A percentile compares a stretch with the other conserved stretches of the same genome.
These are phyloP conservation scores for Lepidochitona cinerea DNA, from an alignment of 2,888 invertebrate genomes.

Conservation along the genomic window DNA sequence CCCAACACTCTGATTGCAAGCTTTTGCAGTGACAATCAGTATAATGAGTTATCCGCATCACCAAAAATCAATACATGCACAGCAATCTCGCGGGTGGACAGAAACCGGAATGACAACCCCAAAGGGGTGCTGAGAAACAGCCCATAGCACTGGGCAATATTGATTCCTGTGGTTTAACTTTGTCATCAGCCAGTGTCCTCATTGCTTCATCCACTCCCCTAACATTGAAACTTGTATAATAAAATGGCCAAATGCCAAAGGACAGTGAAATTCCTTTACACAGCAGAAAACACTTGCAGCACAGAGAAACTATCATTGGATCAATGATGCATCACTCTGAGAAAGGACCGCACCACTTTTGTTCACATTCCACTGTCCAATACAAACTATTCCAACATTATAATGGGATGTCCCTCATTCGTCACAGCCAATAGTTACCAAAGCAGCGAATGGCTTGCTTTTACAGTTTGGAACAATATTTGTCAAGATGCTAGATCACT, in stretches of 20 bases:
- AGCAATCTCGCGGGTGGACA: slow-evolving; percentile 8
- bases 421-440: not conserved
- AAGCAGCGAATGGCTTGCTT: too few relatives aligned
- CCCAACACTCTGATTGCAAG: slow-evolving; percentile 2
- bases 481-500: not conserved
- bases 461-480: too few relatives aligned
- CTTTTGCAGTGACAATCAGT: slow-evolving; percentile 10
- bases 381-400: not conserved
- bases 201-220: slow-evolving; percentile 4
- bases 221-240: slow-evolving; percentile 4
- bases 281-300: not conserved
- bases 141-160: slow-evolving; percentile 1
- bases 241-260: not conserved
- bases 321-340: not conserved
- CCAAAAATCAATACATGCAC: slow-evolving; percentile 11
- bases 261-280: not conserved
- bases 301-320: not conserved
- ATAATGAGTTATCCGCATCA: slow-evolving; percentile 12
- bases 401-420: not conserved
- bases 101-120: slow-evolving; percentile 1
- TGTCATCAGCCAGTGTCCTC: not conserved
- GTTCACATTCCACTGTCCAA: not conserved
- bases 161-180: slow-evolving; percentile 6
- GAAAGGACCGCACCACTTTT: not conserved
- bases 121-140: slow-evolving; percentile 4